Base-by-base conservation (phyloP, 1,140 invertebrate genomes). In the Sminthurides bifidus region DNA sequence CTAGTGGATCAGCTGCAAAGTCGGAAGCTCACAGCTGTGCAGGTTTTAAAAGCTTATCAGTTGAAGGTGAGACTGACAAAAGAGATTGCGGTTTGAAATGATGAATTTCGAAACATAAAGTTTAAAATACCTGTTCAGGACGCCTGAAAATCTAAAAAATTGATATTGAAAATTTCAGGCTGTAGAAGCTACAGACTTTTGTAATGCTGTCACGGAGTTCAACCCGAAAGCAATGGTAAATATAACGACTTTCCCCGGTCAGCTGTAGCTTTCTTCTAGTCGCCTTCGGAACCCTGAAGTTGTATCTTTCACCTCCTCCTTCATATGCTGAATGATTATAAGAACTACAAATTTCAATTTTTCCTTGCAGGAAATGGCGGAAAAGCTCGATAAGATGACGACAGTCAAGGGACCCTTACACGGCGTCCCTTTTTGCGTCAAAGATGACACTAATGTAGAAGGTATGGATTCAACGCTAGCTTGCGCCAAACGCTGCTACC, bases 401-500 rank as follows among this genome's bases (percentile, higher is more conserved):
- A 24, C 41, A n/a, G 43, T 53, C 1, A 59, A 57, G 43, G 63
- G 59, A 14, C 67, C 68, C 24, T 59, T 72, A 6, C 67, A 67
- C 57, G 70, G 70, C 12, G 27, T 72, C 8, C 71, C 71, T 15
- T 63, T 72, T 45, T 69, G 69, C 50, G 61, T 72, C 24, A 72
- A 71, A 54, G 70, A 71, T 41, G 65, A 63, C 51, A 57, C 69
- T 15, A 50, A 62, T 17, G 56, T 75, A 15, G 56, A 72, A 62
- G 74, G 73, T 14, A 70, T 74, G 61, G 75, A 76, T 50, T 68
- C 67, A 27, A 74, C 68, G 17, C 54, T 70, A n/a, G 75, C 75
- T 3, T 61, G 73, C n/a, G 64, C 68, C 5, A 68, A 68, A 52
- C 67, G 62, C 26, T 49, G 76, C 1, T 62, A 68, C 38, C 64